Conservation (phyloP, 2,797 vertebrate genomes). For the Zenarchopterus dispar region DNA sequence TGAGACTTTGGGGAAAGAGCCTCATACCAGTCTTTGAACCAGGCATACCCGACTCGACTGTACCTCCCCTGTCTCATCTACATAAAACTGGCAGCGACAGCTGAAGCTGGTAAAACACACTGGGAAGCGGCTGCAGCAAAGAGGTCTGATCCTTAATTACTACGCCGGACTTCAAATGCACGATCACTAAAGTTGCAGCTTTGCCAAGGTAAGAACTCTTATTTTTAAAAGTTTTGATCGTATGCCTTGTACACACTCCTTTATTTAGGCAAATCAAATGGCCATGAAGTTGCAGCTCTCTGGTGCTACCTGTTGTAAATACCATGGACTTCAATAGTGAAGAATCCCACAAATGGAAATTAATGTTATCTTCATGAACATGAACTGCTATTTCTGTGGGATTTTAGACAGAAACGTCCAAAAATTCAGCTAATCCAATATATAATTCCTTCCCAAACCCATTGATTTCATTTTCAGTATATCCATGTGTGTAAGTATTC, state of each 20-base stretch:
- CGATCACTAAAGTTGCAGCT: neutral
- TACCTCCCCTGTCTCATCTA: conserved; percentile 50
- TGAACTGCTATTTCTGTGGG: too few relatives aligned
- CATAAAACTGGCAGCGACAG: conserved; percentile 65
- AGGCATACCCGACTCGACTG: conserved; percentile 35
- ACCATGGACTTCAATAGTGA: too few relatives aligned
- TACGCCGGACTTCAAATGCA: neutral
- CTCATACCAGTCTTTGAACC: conserved; percentile 36
- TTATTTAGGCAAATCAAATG: neutral
- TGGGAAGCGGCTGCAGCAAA: conserved; percentile 17
- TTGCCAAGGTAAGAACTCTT: conserved; percentile 38
- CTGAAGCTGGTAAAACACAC: conserved; percentile 28
- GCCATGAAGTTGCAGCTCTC: conserved; percentile 22
- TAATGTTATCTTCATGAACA: too few relatives aligned
- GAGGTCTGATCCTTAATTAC: conserved; percentile 4
- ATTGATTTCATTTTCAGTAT: too few relatives aligned
- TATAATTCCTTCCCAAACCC: too few relatives aligned
- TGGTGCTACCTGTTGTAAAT: conserved; percentile 36
- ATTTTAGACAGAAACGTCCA: too few relatives aligned
- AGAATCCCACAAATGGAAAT: too few relatives aligned
- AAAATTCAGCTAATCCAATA: too few relatives aligned
- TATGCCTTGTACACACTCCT: neutral
- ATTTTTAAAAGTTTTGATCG: neutral
- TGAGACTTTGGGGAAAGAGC: conserved; percentile 17
- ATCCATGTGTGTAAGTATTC: too few relatives aligned